Conservation (phyloP, 2,797 vertebrate species). For the Glossophaga mutica region DNA sequence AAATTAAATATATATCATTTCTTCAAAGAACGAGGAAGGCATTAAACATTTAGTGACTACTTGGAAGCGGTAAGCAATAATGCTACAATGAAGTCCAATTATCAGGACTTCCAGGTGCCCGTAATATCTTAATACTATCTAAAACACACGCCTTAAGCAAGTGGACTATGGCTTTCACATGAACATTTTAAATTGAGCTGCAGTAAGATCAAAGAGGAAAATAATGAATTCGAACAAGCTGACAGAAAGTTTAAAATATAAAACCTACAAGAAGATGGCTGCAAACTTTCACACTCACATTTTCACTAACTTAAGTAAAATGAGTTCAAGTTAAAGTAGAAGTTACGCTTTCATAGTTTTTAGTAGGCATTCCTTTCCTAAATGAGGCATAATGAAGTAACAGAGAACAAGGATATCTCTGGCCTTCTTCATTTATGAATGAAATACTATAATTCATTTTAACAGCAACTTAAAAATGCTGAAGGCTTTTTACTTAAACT, state of each 20-base stretch:
- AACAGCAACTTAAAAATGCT: conserved; percentile 4
- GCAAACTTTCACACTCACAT: neutral
- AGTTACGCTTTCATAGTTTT: neutral
- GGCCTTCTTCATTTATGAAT: neutral
- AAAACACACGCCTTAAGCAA: neutral
- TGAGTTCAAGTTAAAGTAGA: neutral
- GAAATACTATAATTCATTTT: neutral
- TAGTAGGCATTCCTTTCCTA: neutral
- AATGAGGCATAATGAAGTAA: neutral
- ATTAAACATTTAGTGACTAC: neutral
- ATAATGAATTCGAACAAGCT: neutral
- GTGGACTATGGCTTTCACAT: neutral
- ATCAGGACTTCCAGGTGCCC: neutral
- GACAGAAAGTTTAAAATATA: neutral
- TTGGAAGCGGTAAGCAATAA: neutral
- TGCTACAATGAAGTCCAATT: neutral
- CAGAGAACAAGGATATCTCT: neutral
- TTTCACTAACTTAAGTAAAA: conserved; percentile 5
- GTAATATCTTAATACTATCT: neutral
- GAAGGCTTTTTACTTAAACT: neutral
- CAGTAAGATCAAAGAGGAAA: neutral
- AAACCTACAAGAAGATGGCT: neutral
- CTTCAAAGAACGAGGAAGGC: neutral
- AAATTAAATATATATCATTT: neutral
- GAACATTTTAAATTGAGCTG: neutral